Evolutionary conservation across 2,797 vertebrate genomes (phyloP), one percentile per base, ranked within the genome.

Genomic region (Xerus rutilus): DNA sequence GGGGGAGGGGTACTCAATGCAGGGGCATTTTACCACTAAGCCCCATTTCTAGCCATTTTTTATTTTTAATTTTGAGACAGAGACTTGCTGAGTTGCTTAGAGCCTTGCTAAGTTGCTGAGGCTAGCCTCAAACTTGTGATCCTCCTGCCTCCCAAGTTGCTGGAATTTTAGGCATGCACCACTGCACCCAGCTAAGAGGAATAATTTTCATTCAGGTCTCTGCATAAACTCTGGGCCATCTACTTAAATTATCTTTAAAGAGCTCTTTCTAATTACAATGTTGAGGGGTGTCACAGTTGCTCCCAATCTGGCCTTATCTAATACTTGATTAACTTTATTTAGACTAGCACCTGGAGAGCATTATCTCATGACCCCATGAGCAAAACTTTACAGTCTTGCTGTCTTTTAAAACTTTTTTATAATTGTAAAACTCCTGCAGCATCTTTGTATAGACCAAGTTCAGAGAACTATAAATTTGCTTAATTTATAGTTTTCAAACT

Each of bases 181-280:
- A 64, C 62, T 21, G 23, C 23, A 30, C 28, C 62, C 25, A 30
- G 25, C 9, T 64, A 30, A 10, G 4, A 91, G n/a, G 52, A 87
- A 79, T 72, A 28, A 54, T 79, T n/a, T 86, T 86, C 77, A 86
- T 86, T 59, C 73, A 83, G 30, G 8, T 32, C 11, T 8, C 28
- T 47, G 25, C 9, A 30, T 72, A 78, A 73, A 74, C 10, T 62
- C 35, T 83, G 43, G 74, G 67, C 78, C 4, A 18, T 78, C 94
- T 85, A 43, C 30, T 88, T 65, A 70, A 92, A 52, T 77, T 87
- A 52, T 84, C 47, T 86, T 89, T 43, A 76, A 92, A 67, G 47
- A 47, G 7, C 45, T 25, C 5, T 49, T 86, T 77, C 59, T 78
- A 5, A 43, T 77, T 74, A 70, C 14, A 93, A 83, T 32, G 13